Conservation (phyloP, 2,113 vertebrate species). For the Ondatra zibethicus region DNA sequence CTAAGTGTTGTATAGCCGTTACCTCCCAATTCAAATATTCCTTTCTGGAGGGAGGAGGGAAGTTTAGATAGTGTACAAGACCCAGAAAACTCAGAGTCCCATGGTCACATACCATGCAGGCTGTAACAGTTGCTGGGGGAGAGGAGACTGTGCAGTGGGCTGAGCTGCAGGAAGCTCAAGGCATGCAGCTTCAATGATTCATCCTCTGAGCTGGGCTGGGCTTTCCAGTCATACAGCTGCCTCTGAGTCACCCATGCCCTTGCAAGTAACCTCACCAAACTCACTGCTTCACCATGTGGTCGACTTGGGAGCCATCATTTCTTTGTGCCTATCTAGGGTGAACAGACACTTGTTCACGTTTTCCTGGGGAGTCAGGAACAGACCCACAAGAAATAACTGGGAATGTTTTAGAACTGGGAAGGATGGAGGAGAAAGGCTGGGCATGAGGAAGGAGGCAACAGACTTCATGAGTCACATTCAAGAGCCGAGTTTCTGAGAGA, state of each 20-base stretch:
- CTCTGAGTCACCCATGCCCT: background rate
- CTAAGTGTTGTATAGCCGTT: background rate
- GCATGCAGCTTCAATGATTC: too few relatives aligned
- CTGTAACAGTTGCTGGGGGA: background rate
- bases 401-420: slow-evolving; percentile 20
- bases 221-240: background rate
- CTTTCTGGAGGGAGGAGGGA: background rate
- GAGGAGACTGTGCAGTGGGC: background rate
- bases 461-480: background rate
- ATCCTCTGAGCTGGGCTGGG: background rate
- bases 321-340: background rate
- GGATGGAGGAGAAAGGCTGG: background rate
- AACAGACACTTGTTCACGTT: background rate
- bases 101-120: background rate
- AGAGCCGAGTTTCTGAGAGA: background rate
- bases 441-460: background rate
- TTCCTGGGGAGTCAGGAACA: background rate
- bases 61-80: background rate
- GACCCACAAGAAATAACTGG: background rate
- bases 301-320: background rate
- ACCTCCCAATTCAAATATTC: background rate
- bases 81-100: background rate
- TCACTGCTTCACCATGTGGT: background rate
- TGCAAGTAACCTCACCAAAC: background rate
- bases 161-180: background rate